Percentiles rank a stretch among this genome's conserved stretches.
Conservation (phyloP, 2,113 vertebrate species). For the Poecilia latipinna region DNA sequence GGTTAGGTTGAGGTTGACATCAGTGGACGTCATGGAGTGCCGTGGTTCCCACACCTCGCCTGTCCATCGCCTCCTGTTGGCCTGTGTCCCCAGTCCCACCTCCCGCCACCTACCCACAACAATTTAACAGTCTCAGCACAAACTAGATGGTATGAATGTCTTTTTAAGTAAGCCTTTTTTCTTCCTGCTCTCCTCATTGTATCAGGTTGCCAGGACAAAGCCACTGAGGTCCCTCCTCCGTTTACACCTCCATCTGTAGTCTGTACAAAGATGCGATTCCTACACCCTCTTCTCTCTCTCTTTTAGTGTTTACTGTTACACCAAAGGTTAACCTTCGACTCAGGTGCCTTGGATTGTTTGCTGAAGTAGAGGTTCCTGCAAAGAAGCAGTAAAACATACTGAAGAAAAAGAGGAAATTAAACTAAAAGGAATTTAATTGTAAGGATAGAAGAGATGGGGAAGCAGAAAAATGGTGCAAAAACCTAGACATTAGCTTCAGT, state of each 20-base stretch:
- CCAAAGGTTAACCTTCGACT: conserved; percentile 13
- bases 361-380: background rate
- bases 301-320: conserved; percentile 55
- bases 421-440: background rate
- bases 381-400: too few relatives aligned
- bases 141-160: conserved; percentile 38
- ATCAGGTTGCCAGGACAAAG: conserved; percentile 66
- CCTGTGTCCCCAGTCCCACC: too few relatives aligned
- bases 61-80: background rate
- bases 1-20: background rate
- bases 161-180: conserved; percentile 33
- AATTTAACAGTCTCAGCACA: conserved; percentile 18
- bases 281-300: conserved; percentile 44
- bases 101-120: background rate
- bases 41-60: background rate
- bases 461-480: background rate
- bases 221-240: conserved; percentile 48
- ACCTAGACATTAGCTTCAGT: background rate
- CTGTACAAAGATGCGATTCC: conserved; percentile 61
- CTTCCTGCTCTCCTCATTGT: conserved; percentile 34
- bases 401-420: background rate
- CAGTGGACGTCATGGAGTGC: background rate
- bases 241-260: conserved; percentile 62
- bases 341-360: conserved; percentile 12
- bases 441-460: background rate